These are phyloP conservation scores for Tiaroga cobitis DNA, from an alignment of 2,797 vertebrate species.

Conservation along the genomic window DNA sequence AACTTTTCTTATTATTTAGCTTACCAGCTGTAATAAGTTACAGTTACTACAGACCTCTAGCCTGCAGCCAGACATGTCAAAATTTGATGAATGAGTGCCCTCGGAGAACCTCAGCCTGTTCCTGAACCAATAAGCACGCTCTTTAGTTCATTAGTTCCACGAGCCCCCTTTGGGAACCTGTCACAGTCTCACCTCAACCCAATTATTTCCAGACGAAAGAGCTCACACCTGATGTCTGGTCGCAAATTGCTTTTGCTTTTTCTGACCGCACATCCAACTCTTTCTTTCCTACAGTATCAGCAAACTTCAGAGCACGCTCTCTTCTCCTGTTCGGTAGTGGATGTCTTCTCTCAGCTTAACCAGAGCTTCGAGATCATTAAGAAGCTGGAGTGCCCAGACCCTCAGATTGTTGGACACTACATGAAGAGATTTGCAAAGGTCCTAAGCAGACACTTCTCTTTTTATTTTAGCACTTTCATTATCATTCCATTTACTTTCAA, in stretches of 20 bases:
- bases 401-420: slow-evolving; percentile 97
- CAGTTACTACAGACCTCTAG: not conserved
- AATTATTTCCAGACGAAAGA: slow-evolving; percentile 69
- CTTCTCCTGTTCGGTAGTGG: slow-evolving; percentile 98
- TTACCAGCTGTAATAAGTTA: slow-evolving; percentile 5
- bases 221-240: slow-evolving; percentile 60
- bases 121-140: slow-evolving; percentile 58
- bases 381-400: slow-evolving; percentile 96
- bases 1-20: slow-evolving; percentile 6
- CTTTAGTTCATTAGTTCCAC: slow-evolving; percentile 70
- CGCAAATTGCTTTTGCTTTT: slow-evolving; percentile 54
- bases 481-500: not conserved
- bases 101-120: slow-evolving; percentile 39
- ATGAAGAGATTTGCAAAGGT: slow-evolving; percentile 99
- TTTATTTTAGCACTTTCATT: not conserved
- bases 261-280: not conserved
- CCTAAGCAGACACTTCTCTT: slow-evolving; percentile 5
- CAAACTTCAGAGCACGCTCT: slow-evolving; percentile 96
- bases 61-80: slow-evolving; percentile 20
- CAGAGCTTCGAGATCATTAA: slow-evolving; percentile 99
- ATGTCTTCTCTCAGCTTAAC: slow-evolving; percentile 98
- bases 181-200: slow-evolving; percentile 67
- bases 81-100: slow-evolving; percentile 50
- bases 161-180: slow-evolving; percentile 56
- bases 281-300: slow-evolving; percentile 85